Conservation (phyloP, 1,140 invertebrate species). For the Apocrypta bakeri region DNA sequence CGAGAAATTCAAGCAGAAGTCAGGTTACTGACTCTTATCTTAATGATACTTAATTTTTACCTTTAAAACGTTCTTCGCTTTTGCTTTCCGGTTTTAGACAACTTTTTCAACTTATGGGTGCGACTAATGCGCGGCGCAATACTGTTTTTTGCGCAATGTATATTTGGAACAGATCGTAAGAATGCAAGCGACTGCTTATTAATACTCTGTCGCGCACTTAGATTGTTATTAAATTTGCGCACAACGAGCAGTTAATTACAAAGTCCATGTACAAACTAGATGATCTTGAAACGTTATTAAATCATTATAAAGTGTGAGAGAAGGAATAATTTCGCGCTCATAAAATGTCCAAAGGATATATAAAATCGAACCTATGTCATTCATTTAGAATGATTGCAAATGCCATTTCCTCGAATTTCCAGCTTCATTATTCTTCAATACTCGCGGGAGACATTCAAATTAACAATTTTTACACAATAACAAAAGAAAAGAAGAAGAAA, state of each 20-base stretch:
- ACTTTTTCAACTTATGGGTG: background rate
- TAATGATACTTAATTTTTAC: conserved; percentile 11
- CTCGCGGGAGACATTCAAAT: background rate
- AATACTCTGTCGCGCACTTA: background rate
- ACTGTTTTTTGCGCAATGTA: background rate
- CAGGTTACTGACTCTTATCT: background rate
- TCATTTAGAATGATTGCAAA: background rate
- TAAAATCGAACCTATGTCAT: background rate
- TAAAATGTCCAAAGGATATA: background rate
- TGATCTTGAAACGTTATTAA: background rate
- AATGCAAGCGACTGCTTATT: background rate
- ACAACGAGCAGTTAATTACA: background rate
- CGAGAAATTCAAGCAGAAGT: conserved; percentile 10
- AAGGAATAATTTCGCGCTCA: background rate
- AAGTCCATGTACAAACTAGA: too few relatives aligned
- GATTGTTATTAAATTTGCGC: background rate
- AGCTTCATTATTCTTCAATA: background rate
- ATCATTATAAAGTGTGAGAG: background rate
- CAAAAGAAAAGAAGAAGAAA: conserved; percentile 1
- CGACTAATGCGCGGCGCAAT: background rate
- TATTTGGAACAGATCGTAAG: background rate
- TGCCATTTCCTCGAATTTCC: background rate
- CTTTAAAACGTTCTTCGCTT: background rate
- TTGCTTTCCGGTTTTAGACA: background rate
- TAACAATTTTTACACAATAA: background rate